phyloP scores from a whole-genome alignment of 2,113 vertebrate species.

The Dissostichus mawsoni region DNA sequence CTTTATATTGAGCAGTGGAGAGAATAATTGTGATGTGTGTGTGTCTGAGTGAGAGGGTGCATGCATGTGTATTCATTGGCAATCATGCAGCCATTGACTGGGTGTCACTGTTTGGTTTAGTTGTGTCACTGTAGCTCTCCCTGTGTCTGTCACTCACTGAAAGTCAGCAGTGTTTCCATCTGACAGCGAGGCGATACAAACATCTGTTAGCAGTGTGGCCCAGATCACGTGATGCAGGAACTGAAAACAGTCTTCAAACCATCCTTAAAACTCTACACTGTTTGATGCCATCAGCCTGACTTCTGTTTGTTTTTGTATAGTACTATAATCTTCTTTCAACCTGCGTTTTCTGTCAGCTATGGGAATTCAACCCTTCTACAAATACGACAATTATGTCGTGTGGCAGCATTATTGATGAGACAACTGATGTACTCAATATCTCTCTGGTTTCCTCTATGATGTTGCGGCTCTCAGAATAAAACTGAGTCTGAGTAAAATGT shows the following conservation, averaged over 20 bases:
- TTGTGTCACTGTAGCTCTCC: constrained; percentile 10
- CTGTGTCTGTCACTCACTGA: constrained; percentile 32
- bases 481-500: not conserved
- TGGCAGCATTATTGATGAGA: not conserved
- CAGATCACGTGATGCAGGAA: constrained; percentile 48
- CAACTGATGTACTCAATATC: not conserved
- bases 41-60: not conserved
- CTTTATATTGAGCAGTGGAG: constrained; percentile 75
- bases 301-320: not conserved
- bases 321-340: not conserved
- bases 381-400: not conserved
- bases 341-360: not conserved
- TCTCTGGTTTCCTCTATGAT: not conserved
- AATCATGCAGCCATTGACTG: constrained; percentile 52
- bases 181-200: constrained; percentile 40
- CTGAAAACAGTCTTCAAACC: constrained; percentile 27
- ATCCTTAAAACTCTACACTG: not conserved
- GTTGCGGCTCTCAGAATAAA: not conserved
- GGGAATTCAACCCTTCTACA: not conserved
- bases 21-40: constrained; percentile 37
- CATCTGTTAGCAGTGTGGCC: constrained; percentile 59
- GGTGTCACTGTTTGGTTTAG: constrained; percentile 49
- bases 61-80: constrained; percentile 27
- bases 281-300: not conserved
- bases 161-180: constrained; percentile 12